Base-by-base conservation (phyloP, 2,797 vertebrate species). In the Hirundo rustica region DNA sequence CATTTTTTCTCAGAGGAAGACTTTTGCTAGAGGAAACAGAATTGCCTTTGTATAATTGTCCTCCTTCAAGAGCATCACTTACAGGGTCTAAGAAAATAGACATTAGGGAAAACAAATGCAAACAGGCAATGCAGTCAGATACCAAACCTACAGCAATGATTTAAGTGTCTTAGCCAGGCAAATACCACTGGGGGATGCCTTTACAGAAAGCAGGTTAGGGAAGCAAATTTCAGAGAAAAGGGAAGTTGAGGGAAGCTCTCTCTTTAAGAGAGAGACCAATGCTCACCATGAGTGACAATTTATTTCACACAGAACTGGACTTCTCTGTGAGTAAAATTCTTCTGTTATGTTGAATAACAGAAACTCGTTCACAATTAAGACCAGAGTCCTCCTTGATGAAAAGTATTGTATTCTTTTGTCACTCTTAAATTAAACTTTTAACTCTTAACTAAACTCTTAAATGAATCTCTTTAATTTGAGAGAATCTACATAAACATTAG, bases 401-500 rank as follows among this genome's bases (percentile, higher is more conserved):
- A 91, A 76, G 4, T 79, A 27, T 57, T 27, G 0, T 67, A 89
- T 84, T 86, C 64, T 85, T 86, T 64, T 54, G 80, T 60, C 29
- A 65, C 30, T 68, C 88, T 76, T 89, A 91, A 94, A 94, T 96
- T 82, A 91, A 92, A 73, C 61, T 92, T 42, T 75, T 32, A 85
- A 71, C 65, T 90, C 79, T 88, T 89, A 87, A 87, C 85, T 53
- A 89, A 92, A 89, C 92, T 90, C 74, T 93, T 87, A 93, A 85
- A 85, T 85, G 5, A 88, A 72, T 81, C 66, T 92, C 54, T 92
- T 86, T 96, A 86, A 92, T 96, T 92, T 92, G 71, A 85, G 80
- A 82, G 64, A 79, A 92, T 93, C 83, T 96, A 79, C 89, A 92
- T 94, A 95, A 85, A 84, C 45, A 95, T 88, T 68, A 84, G 34